phyloP scores from a whole-genome alignment of 2,113 vertebrate genomes.

The Dicrurus megarhynchus region DNA sequence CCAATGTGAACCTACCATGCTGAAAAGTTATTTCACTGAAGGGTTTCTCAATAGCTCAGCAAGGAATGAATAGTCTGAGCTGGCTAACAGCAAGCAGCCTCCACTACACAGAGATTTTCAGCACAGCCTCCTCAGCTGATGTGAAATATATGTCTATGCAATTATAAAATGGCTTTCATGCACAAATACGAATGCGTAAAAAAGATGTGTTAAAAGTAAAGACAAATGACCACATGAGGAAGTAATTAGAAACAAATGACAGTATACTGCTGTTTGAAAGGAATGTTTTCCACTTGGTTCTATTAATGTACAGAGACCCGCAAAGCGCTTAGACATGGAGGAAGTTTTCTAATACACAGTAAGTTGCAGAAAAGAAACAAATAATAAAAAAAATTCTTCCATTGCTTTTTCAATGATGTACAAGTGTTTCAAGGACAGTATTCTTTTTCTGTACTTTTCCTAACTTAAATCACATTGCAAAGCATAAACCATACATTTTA shows the following conservation, averaged over 20 bases:
- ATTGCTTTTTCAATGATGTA: background rate
- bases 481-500: background rate
- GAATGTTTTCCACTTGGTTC: background rate
- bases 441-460: background rate
- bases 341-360: background rate
- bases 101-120: background rate
- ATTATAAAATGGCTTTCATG: background rate
- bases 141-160: background rate
- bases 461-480: background rate
- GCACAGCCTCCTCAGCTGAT: background rate
- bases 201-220: background rate
- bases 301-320: background rate
- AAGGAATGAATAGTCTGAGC: background rate
- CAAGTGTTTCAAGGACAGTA: background rate
- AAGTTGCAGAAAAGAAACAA: background rate
- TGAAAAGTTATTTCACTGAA: background rate
- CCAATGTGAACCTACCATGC: background rate
- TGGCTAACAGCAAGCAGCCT: background rate
- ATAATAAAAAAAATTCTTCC: background rate
- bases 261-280: background rate
- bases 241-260: background rate
- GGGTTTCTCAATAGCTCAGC: background rate
- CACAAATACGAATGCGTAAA: background rate
- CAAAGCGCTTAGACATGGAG: background rate
- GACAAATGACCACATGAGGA: background rate